These are phyloP conservation scores for Orius laevigatus DNA, from an alignment of 1,140 invertebrate genomes.

Conservation along the genomic window DNA sequence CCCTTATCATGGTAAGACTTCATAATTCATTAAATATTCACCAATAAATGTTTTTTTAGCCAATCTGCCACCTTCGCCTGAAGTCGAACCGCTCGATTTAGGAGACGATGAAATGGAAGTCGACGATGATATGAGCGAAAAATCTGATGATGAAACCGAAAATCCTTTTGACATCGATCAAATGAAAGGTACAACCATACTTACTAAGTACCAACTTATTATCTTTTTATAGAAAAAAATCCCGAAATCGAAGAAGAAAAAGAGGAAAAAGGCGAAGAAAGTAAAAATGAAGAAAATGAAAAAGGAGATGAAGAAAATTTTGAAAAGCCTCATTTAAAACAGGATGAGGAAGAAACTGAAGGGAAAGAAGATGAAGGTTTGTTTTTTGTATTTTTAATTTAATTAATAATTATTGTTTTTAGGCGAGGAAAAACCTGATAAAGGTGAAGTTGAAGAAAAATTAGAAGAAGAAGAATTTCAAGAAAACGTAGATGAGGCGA, in stretches of 20 bases:
- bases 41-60: conserved; percentile 16
- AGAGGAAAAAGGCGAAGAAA: conserved; percentile 22
- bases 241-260: conserved; percentile 21
- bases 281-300: conserved; percentile 21
- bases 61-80: conserved; percentile 50
- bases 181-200: conserved; percentile 37
- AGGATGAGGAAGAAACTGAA: conserved; percentile 17
- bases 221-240: conserved; percentile 13
- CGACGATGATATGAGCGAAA: conserved; percentile 35
- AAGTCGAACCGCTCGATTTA: conserved; percentile 70
- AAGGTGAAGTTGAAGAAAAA: conserved; percentile 15
- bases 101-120: conserved; percentile 52
- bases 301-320: conserved; percentile 20
- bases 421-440: conserved; percentile 9
- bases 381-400: no score
- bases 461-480: conserved; percentile 25
- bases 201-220: no score
- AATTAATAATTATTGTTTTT: neutral
- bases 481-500: conserved; percentile 29
- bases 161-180: conserved; percentile 71
- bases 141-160: conserved; percentile 34
- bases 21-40: neutral
- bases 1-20: conserved; percentile 54
- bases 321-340: conserved; percentile 13
- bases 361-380: conserved; percentile 25